phyloP scores from a whole-genome alignment of 2,797 vertebrate species.

The Xiphophorus birchmanni region DNA sequence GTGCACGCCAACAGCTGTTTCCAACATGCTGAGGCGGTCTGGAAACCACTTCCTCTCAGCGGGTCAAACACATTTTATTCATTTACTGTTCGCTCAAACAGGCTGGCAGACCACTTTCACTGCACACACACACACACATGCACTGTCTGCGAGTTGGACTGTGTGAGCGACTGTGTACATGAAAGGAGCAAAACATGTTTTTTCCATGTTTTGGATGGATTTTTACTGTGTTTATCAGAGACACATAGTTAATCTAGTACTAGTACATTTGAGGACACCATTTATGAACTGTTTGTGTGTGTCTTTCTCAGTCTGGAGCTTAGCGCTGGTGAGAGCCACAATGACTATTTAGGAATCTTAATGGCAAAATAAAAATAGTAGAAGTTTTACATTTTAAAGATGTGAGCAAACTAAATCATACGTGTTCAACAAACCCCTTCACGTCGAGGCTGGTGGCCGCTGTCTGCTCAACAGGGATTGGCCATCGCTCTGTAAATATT shows the following conservation, averaged over 20 bases:
- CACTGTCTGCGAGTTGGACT: constrained; percentile 17
- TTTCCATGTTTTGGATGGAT: constrained; percentile 47
- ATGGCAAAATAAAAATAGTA: constrained; percentile 36
- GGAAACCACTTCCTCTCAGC: constrained; percentile 80
- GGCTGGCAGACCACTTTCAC: constrained; percentile 77
- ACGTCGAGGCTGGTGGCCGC: constrained; percentile 55
- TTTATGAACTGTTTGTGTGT: constrained; percentile 31
- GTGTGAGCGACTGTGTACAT: constrained; percentile 3
- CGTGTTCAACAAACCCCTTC: constrained; percentile 46
- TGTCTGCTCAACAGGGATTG: constrained; percentile 64
- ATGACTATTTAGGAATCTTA: constrained; percentile 23
- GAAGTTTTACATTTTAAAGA: constrained; percentile 5
- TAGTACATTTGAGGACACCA: constrained; percentile 27
- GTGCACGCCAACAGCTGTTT: constrained; percentile 72
- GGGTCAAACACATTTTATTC: constrained; percentile 76
- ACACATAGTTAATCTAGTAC: constrained; percentile 30
- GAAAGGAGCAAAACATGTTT: constrained; percentile 16
- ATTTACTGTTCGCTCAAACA: constrained; percentile 76
- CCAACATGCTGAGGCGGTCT: constrained; percentile 77
- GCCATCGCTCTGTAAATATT: constrained; percentile 81
- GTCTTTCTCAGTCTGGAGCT: neutral
- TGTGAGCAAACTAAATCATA: constrained; percentile 25
- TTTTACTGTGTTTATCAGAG: constrained; percentile 30
- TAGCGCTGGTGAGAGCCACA: neutral
- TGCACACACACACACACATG: constrained; percentile 44